Evolutionary conservation across 1,140 invertebrate genomes (phyloP).

Genomic region (Lysiphlebus fabarum): DNA sequence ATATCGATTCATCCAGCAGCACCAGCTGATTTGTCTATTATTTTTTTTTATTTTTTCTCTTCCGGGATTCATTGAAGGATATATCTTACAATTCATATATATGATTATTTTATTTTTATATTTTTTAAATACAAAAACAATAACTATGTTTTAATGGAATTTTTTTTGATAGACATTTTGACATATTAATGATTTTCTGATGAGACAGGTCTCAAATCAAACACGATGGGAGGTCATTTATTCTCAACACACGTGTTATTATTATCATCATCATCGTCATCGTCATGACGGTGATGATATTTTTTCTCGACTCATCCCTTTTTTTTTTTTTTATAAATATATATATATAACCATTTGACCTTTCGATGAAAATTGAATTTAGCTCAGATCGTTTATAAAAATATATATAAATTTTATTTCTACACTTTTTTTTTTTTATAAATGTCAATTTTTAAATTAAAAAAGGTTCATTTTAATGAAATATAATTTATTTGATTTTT

Average conservation of each 20-base stretch:
- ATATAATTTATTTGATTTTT: too few relatives aligned
- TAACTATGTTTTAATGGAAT: neutral
- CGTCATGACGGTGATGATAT: neutral
- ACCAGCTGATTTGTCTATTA: neutral
- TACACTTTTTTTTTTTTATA: too few relatives aligned
- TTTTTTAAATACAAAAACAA: neutral
- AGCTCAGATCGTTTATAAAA: neutral
- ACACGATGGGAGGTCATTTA: slow-evolving; percentile 10
- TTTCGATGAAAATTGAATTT: neutral
- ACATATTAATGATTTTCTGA: too few relatives aligned
- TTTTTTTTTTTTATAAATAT: neutral
- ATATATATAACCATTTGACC: too few relatives aligned
- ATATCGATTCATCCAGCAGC: too few relatives aligned
- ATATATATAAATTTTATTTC: neutral
- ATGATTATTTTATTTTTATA: too few relatives aligned
- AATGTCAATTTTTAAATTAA: too few relatives aligned
- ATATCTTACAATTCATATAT: too few relatives aligned
- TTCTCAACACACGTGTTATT: slow-evolving; percentile 16
- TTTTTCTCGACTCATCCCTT: neutral
- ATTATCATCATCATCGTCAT: neutral
- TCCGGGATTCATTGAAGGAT: too few relatives aligned
- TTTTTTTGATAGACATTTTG: neutral
- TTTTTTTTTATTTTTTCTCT: too few relatives aligned
- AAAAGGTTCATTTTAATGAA: too few relatives aligned
- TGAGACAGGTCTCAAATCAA: slow-evolving; percentile 7